Percentiles rank a stretch among this genome's conserved stretches.
These are phyloP conservation scores for Brachionus rotundiformis DNA, from an alignment of 1,140 invertebrate genomes.

Conservation along the genomic window DNA sequence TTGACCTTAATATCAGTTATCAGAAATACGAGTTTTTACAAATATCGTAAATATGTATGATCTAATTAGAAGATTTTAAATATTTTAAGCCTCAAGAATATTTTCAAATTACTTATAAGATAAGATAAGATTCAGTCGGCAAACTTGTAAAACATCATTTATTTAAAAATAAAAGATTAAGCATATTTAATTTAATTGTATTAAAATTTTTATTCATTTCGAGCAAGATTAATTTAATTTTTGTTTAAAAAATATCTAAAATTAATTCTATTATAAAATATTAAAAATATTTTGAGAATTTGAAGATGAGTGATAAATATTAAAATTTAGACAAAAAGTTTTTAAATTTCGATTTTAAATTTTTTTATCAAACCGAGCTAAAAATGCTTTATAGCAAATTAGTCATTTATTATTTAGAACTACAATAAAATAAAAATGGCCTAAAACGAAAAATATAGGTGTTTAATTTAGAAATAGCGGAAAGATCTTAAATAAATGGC, in stretches of 20 bases:
- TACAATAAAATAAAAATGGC: no score
- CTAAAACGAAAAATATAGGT: not conserved
- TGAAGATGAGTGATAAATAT: no score
- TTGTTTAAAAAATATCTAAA: not conserved
- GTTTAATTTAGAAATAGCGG: not conserved
- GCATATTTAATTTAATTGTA: no score
- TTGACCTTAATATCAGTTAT: slow-evolving; percentile 9
- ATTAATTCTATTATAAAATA: no score
- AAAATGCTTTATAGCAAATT: not conserved
- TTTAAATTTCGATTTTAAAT: not conserved
- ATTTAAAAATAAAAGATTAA: not conserved
- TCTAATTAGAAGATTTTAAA: not conserved
- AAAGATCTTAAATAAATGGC: not conserved
- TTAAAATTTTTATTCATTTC: no score
- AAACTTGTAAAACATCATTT: not conserved
- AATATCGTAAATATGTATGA: not conserved
- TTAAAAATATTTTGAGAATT: no score
- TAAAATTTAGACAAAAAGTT: not conserved
- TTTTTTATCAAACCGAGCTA: not conserved
- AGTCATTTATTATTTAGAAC: not conserved
- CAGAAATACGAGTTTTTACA: slow-evolving; percentile 15
- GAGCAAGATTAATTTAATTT: no score
- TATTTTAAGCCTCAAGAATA: not conserved
- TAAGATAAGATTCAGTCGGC: not conserved
- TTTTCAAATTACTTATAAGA: not conserved